Evolutionary conservation across 1,140 invertebrate genomes (phyloP), one percentile per base, ranked within the genome.

Genomic region (Scaptodrosophila lebanonensis): DNA sequence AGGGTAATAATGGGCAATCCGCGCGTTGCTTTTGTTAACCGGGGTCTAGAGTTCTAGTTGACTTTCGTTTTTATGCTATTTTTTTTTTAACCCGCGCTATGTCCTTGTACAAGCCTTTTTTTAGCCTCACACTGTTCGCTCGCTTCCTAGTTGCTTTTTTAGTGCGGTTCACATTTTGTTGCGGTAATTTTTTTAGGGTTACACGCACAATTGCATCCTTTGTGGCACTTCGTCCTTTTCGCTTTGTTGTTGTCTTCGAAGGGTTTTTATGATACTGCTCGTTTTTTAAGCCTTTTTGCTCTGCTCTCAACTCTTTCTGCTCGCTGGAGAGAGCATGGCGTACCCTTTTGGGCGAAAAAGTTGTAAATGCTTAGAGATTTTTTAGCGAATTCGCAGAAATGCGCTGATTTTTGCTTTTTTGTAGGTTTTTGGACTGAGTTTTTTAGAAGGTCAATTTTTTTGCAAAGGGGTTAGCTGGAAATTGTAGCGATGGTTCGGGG

Each of bases 271-370:
- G 65, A 25, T 45, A 36, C 39, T 30, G 40, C 30, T 36, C 52
- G 56, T 82, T 82, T 82, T 82, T 82, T 75, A 82, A 82, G 75
- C 75, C 75, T 82, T 82, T 82, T 32, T 61, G 76, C 75, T 58
- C 73, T 79, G 73, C 73, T 57, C 68, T 79, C 64, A 70, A 72
- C 71, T 75, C 68, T 61, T 65, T 65, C 50, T 9, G 44, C 18
- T 36, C 35, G 22, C 13, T 38, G 32, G 12, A 40, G 52, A 51
- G 40, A 56, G 29, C 36, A 48, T 52, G 30, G 36, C 49, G 45
- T 33, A 13, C 32, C 3, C 12, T 3, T 33, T 33, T 33, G 5
- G n/a, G n/a, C n/a, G n/a, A n/a, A n/a, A 25, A 35, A 45, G 50
- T 35, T 64, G 65, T 60, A 64, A 60, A 68, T 27, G 36, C 43